Evolutionary conservation across 2,113 vertebrate genomes (phyloP), one percentile per base, ranked within the genome.

Genomic region (Falcunculus frontatus): DNA sequence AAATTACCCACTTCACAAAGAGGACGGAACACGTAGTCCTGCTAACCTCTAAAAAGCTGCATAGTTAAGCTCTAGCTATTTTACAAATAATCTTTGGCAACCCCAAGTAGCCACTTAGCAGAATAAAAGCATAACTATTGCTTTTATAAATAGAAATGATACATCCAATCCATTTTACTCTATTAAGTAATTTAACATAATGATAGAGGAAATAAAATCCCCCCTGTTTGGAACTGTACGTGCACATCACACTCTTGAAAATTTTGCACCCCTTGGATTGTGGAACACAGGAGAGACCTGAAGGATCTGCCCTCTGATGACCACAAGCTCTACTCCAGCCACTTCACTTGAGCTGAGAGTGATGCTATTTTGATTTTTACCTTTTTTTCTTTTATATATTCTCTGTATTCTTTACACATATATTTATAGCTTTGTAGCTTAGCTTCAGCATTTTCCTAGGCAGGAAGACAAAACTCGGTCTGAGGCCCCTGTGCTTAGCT

Each of bases 41-140:
- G 60, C 33, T 63, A 32, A 74, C 85, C 72, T 52, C 84, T 26
- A 3, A 83, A 90, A 91, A 35, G 20, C 63, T 73, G 60, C 60
- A 59, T 8, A 77, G 78, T 63, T 88, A 68, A 92, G 44, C 30
- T 80, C 86, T n/a, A 33, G 26, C 65, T 68, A 25, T 64, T 95
- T 89, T 64, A 68, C 76, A 93, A 70, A 90, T 84, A 47, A 68
- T 65, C 74, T 91, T 49, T 86, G 80, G 89, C 87, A 89, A 75
- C n/a, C 80, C 77, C 82, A 86, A 81, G 60, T 21, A 93, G 87
- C 92, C 84, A 84, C 68, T 93, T 84, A 77, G 83, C 68, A 72
- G 83, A 88, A 67, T 81, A 78, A 91, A 77, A 91, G 32, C 64
- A 64, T 55, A 93, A 78, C 87, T 72, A 89, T 39, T 68, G 87